Evolutionary conservation across 2,113 vertebrate species (phyloP).

Genomic region (Poeciliopsis retropinna): DNA sequence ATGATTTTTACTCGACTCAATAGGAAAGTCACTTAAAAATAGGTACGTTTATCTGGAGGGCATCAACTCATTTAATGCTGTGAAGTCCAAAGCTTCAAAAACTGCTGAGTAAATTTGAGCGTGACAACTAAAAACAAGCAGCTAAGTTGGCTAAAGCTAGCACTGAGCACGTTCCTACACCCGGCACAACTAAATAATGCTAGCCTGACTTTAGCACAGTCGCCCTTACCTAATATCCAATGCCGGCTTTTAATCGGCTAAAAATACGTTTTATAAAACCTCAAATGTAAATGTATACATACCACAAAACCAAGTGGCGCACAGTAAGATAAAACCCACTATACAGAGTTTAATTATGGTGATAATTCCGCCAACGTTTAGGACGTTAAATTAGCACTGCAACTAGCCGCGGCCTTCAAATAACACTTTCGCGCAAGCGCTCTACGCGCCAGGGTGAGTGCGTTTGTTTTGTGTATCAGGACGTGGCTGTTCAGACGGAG

Average conservation of each 20-base stretch:
- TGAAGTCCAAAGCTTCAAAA: background rate
- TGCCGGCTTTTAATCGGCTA: background rate
- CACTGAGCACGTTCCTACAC: slow-evolving; percentile 42
- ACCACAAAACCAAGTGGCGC: slow-evolving; percentile 47
- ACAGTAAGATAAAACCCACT: background rate
- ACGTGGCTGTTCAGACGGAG: slow-evolving; percentile 17
- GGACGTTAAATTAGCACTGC: slow-evolving; percentile 49
- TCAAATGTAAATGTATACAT: slow-evolving; percentile 16
- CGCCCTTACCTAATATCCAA: slow-evolving; percentile 11
- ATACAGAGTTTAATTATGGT: background rate
- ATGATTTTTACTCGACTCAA: background rate
- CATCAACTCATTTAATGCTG: background rate
- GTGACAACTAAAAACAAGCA: background rate
- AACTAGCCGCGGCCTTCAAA: slow-evolving; percentile 55
- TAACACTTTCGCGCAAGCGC: slow-evolving; percentile 58
- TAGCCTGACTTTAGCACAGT: slow-evolving; percentile 45
- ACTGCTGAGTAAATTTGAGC: background rate
- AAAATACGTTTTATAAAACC: background rate
- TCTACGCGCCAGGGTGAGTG: background rate
- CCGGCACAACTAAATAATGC: slow-evolving; percentile 32
- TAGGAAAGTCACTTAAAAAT: background rate
- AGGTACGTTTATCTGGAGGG: background rate
- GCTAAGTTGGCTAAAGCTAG: slow-evolving; percentile 30
- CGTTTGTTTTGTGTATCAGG: slow-evolving; percentile 39
- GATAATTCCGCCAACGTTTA: slow-evolving; percentile 24